Base-by-base conservation (phyloP, 2,888 invertebrate species). In the Cephus pygmeus region DNA sequence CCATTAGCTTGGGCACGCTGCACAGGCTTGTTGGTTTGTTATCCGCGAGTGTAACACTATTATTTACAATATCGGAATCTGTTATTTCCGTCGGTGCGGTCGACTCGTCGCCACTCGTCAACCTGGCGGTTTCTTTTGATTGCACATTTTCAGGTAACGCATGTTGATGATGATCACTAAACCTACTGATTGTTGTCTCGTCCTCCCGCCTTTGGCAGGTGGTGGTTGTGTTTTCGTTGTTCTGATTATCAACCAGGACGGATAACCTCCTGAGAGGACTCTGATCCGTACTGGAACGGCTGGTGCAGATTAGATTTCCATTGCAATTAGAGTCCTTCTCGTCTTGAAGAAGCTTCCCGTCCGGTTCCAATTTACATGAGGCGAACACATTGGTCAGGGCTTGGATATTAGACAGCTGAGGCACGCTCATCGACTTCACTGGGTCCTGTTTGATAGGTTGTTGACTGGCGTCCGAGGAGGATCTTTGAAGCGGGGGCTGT, bases 101-200 rank as follows among this genome's bases (percentile, higher is more conserved):
- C 69, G 81, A 79, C 77, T 85, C 81, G 69, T 83, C 82, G 74
- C 83, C 77, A 33, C 69, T 33, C 31, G 30, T 1, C 79, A 77
- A 81, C 69, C 80, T 77, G 80, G 80, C 80, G 75, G 80, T 79
- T 75, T 77, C 80, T 80, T 83, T 85, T 81, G 84, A 84, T 84
- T 83, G 85, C 83, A 83, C 81, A 78, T 77, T 84, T 78, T 87
- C 84, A 82, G 87, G 84, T 85, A 88, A 85, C 83, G 82, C 69
- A 33, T 69, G 81, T 82, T 78, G 83, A 33, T 69, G 82, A 81
- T 78, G 83, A 83, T 85, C 80, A 79, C 81, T 84, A 80, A 82
- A 76, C 78, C 76, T 79, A 76, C 76, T 75, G 81, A 82, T 79
- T 75, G 75, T 78, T 77, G 35, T 82, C 75, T 73, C 75, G 36